Evolutionary conservation across 2,113 vertebrate genomes (phyloP), one percentile per base, ranked within the genome.

Genomic region (Lutjanus erythropterus): DNA sequence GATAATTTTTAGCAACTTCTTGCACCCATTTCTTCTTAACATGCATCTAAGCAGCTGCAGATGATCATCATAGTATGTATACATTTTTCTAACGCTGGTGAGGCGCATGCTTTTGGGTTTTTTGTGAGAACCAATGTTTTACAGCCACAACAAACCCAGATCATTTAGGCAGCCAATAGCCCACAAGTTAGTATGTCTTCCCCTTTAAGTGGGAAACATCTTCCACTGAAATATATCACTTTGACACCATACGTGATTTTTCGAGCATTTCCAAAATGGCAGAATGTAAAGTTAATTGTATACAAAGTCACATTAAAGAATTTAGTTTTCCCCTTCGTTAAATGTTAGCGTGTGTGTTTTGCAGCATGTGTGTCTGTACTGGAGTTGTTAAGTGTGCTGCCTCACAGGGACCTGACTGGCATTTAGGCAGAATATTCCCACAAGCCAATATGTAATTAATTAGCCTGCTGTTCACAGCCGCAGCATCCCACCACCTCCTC

Each of bases 401-500:
- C 88, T 94, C 92, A 87, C 88, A 86, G 90, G 90, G 93, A 92
- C 83, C 88, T 80, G 90, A 84, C 90, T 92, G 91, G 89, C 93
- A 84, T 94, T 96, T 95, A 95, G 86, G 89, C 88, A 81, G 55
- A 94, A 93, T 93, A 96, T 95, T 96, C 95, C 95, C 95, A 92
- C 92, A 90, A 94, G 96, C 91, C 91, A 91, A 92, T 88, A 88
- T 96, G 95, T 95, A 95, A 96, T 96, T 96, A 96, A 96, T 96
- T 96, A 95, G 94, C 95, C 89, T 87, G 92, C 93, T 88, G 91
- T 93, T 92, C 90, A 78, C 88, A 89, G 83, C 87, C 62, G 31
- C 76, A 75, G 47, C 79, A 75, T 81, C 90, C 78, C 90, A 84
- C 71, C 65, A 55, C 59, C 85, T 69, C 74, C 71, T 41, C 75